Percentiles rank a stretch among this genome's conserved stretches.
These are phyloP conservation scores for Mimumesa dahlbomi DNA, from an alignment of 2,888 invertebrate species.

Conservation along the genomic window DNA sequence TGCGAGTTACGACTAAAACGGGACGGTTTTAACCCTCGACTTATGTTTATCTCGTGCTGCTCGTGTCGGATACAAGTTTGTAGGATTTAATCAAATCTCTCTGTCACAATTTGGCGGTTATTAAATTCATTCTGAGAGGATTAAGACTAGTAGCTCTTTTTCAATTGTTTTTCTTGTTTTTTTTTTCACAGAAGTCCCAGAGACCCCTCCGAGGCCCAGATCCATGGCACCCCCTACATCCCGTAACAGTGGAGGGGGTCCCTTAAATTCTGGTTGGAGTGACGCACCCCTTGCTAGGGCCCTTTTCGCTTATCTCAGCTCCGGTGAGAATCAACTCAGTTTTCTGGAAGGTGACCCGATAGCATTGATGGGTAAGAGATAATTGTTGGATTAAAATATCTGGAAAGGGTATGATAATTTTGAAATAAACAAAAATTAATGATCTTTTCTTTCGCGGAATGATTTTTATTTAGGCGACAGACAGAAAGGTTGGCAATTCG, in stretches of 20 bases:
- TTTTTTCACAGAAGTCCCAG: constrained; percentile 76
- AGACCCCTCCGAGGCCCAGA: constrained; percentile 83
- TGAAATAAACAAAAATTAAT: too few species aligned
- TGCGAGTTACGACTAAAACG: constrained; percentile 16
- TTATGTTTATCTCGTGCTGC: too few species aligned
- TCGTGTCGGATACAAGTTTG: too few species aligned
- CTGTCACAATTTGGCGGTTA: too few species aligned
- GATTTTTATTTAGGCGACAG: constrained; percentile 86
- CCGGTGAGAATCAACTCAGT: constrained; percentile 94
- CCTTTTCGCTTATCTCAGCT: constrained; percentile 93
- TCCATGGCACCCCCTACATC: constrained; percentile 82
- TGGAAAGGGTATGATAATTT: too few species aligned
- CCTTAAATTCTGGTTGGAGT: constrained; percentile 80
- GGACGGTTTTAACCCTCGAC: too few species aligned
- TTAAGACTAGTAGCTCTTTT: too few species aligned
- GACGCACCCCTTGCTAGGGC: constrained; percentile 91
- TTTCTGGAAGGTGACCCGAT: constrained; percentile 95
- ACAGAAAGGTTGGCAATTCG: constrained; percentile 98
- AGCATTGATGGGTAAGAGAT: constrained; percentile 87
- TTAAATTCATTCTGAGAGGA: too few species aligned
- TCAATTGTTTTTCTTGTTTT: too few species aligned
- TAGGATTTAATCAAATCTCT: too few species aligned
- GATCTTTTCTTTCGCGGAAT: background rate
- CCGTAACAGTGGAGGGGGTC: constrained; percentile 73
- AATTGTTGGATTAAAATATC: too few species aligned